Evolutionary conservation across 2,888 invertebrate genomes (phyloP).

Genomic region (Nomada goodeniana): DNA sequence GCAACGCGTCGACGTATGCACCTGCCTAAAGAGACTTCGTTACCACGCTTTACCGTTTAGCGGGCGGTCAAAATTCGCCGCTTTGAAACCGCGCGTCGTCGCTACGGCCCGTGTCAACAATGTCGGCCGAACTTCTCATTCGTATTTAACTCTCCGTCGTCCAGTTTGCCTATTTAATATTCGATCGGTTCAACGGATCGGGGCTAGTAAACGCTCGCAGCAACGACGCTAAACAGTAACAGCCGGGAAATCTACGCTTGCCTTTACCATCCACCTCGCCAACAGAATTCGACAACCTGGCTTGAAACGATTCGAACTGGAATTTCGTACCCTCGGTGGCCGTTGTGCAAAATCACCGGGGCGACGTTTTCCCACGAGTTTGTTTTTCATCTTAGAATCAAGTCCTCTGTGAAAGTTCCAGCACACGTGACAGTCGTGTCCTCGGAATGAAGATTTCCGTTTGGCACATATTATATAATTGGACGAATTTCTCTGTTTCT

Average conservation of each 20-base stretch:
- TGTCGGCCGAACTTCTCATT: constrained; percentile 38
- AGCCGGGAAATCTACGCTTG: constrained; percentile 19
- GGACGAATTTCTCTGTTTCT: no score
- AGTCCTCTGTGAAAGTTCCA: constrained; percentile 29
- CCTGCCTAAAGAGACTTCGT: constrained; percentile 22
- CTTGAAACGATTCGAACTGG: neutral
- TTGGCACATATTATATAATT: no score
- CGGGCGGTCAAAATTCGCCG: constrained; percentile 23
- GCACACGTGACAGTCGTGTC: constrained; percentile 41
- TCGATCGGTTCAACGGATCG: constrained; percentile 32
- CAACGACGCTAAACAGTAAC: constrained; percentile 45
- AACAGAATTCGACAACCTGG: neutral
- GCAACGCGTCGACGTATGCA: constrained; percentile 5
- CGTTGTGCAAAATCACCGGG: constrained; percentile 13
- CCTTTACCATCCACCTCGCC: neutral
- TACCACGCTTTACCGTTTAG: constrained; percentile 6
- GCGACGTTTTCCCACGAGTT: constrained; percentile 13
- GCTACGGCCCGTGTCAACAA: constrained; percentile 33
- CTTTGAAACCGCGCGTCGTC: constrained; percentile 27
- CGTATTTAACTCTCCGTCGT: constrained; percentile 46
- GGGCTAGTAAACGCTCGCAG: constrained; percentile 9
- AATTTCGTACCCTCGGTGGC: neutral
- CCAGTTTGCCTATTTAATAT: constrained; percentile 53
- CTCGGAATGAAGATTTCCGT: constrained; percentile 14
- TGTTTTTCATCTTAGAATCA: constrained; percentile 7